Evolutionary conservation across 2,888 invertebrate species (phyloP).

Genomic region (Drosophila mercatorum): DNA sequence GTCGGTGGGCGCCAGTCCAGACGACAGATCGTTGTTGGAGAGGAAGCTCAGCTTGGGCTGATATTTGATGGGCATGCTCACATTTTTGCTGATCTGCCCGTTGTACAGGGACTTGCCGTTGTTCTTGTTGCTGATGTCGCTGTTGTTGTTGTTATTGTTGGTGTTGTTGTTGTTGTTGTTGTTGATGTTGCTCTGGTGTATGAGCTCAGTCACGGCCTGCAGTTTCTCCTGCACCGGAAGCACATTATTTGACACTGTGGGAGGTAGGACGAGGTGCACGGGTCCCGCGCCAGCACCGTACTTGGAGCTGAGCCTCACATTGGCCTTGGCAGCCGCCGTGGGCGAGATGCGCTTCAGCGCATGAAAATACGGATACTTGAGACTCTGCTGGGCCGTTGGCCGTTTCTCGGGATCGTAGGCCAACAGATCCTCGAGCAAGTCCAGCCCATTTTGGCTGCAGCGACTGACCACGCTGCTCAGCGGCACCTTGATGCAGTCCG

Average conservation of each 20-base stretch:
- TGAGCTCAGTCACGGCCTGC: slow-evolving; percentile 75
- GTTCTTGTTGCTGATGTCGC: slow-evolving; percentile 53
- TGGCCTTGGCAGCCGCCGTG: slow-evolving; percentile 78
- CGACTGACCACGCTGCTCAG: slow-evolving; percentile 92
- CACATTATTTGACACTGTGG: slow-evolving; percentile 78
- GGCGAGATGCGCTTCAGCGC: slow-evolving; percentile 83
- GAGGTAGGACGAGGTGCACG: slow-evolving; percentile 51
- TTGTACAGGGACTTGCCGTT: slow-evolving; percentile 41
- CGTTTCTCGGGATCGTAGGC: slow-evolving; percentile 96
- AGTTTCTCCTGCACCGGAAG: slow-evolving; percentile 83
- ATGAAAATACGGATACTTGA: slow-evolving; percentile 88
- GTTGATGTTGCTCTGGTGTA: slow-evolving; percentile 66
- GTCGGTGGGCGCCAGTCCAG: slow-evolving; percentile 30
- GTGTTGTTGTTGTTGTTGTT: slow-evolving; percentile 48
- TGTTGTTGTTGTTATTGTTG: slow-evolving; percentile 44
- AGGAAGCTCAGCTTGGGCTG: slow-evolving; percentile 79
- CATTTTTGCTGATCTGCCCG: slow-evolving; percentile 47
- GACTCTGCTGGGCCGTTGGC: slow-evolving; percentile 94
- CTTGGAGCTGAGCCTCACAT: slow-evolving; percentile 75
- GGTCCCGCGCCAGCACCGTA: slow-evolving; percentile 53
- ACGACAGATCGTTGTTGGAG: slow-evolving; percentile 69
- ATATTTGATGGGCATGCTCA: slow-evolving; percentile 65
- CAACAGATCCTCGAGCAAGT: slow-evolving; percentile 93
- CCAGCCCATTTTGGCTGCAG: slow-evolving; percentile 92
- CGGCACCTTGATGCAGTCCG: slow-evolving; percentile 93